Conservation (phyloP, 2,797 vertebrate species). For the Cichlasoma orientale region DNA sequence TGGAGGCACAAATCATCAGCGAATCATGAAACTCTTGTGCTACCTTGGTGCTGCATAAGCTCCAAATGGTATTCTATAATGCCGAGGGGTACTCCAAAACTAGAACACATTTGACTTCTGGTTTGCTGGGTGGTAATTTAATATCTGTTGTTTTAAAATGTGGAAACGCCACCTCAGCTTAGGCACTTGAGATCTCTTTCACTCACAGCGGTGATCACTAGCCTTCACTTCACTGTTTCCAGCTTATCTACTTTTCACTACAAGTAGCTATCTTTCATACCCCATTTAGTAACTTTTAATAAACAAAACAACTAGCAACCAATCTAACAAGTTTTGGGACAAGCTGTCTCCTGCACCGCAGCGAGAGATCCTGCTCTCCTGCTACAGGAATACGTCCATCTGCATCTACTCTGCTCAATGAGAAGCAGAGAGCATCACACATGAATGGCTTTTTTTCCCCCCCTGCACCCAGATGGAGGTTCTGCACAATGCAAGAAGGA, state of each 20-base stretch:
- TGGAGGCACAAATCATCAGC: not conserved
- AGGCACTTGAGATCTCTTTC: not conserved
- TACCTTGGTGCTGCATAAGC: not conserved
- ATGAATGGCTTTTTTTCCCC: not conserved
- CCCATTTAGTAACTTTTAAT: not conserved
- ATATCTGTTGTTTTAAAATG: slow-evolving; percentile 2
- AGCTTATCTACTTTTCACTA: not conserved
- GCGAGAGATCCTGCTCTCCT: not conserved
- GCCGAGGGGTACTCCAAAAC: not conserved
- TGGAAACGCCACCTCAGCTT: not conserved
- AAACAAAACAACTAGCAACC: not conserved
- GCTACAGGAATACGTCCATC: not conserved
- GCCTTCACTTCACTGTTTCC: not conserved
- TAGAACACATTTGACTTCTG: not conserved
- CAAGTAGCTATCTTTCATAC: not conserved
- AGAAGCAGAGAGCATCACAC: not conserved
- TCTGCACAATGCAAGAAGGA: not conserved
- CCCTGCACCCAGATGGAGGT: not conserved
- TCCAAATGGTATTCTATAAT: not conserved
- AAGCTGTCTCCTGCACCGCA: not conserved
- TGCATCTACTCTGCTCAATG: not conserved
- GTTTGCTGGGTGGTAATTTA: not conserved
- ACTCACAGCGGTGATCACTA: not conserved
- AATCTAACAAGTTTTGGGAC: not conserved
- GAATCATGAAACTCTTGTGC: not conserved